phyloP scores from a whole-genome alignment of 2,888 invertebrate species.

The Copidosoma aretas region DNA sequence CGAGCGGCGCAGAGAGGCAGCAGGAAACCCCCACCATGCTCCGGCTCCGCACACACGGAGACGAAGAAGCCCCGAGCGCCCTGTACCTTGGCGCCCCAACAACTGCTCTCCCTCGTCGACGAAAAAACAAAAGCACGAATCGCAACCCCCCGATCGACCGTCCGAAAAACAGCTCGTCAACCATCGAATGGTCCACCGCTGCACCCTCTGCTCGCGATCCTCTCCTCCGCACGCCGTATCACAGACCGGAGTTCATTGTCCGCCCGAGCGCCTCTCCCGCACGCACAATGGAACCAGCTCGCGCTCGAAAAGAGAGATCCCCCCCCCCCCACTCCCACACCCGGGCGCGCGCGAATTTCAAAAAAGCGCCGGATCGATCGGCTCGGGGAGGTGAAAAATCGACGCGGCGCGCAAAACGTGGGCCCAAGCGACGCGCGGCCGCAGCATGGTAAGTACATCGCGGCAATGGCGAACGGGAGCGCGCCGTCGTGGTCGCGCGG shows the following conservation, averaged over 20 bases:
- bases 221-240: background rate
- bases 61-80: background rate
- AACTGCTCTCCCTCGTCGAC: background rate
- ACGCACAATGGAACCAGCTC: background rate
- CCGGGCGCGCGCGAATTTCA: conserved; percentile 41
- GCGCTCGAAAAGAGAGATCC: background rate
- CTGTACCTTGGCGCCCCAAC: too few relatives aligned
- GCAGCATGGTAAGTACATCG: background rate
- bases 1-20: background rate
- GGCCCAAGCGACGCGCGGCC: background rate
- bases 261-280: conserved; percentile 40
- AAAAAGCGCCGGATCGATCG: background rate
- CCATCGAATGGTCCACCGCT: too few relatives aligned
- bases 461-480: background rate
- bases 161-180: too few relatives aligned
- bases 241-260: conserved; percentile 62
- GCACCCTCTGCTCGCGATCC: too few relatives aligned
- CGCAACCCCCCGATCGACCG: too few relatives aligned
- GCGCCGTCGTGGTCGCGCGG: background rate
- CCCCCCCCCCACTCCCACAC: background rate
- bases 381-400: background rate
- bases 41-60: too few relatives aligned
- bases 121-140: background rate
- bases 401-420: background rate
- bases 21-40: background rate